Evolutionary conservation across 1,140 invertebrate species (phyloP), one percentile per base, ranked within the genome.

Genomic region (Popillia japonica): DNA sequence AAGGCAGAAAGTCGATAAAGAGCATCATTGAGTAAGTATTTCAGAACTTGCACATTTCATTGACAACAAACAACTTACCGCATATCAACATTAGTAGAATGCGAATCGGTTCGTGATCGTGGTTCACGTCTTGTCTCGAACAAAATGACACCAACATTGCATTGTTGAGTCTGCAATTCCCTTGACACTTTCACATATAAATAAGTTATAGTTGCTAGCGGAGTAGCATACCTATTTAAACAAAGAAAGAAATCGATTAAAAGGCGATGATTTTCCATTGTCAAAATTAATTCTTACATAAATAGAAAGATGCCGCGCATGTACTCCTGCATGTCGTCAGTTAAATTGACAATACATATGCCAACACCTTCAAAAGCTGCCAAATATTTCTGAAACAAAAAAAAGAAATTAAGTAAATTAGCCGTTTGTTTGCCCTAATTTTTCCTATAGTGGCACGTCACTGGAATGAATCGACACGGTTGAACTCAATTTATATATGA

Each of bases 281-380:
- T 10, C 22, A 10, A 17, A 0, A 68, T 27, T 9, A 23, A 41
- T 83, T 90, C 90, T 91, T 85, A 92, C 91, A 91, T 91, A 23
- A 90, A 83, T 61, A 92, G 83, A 81, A 92, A 92, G 34, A 92
- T 86, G 42, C 90, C 89, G 75, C 91, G 84, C 79, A 90, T 89
- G 78, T 92, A 92, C 80, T 92, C 90, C 80, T 91, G 89, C 87
- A 92, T 92, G 79, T 92, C 89, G 80, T 92, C 90, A 40, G 87
- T 87, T 76, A 92, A 85, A 82, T 92, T 92, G 6, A 89, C 87
- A 3, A 89, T 87, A 80, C 91, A 92, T 41, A 92, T 84, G 1
- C 90, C 90, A 7, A 91, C 88, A 6, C 90, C 90, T 40, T 88
- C 82, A 64, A 91, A 87, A 44, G 88, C 83, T 0, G 83, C 81